Conservation (phyloP, 2,888 invertebrate species). For the Nomada ruficornis region DNA sequence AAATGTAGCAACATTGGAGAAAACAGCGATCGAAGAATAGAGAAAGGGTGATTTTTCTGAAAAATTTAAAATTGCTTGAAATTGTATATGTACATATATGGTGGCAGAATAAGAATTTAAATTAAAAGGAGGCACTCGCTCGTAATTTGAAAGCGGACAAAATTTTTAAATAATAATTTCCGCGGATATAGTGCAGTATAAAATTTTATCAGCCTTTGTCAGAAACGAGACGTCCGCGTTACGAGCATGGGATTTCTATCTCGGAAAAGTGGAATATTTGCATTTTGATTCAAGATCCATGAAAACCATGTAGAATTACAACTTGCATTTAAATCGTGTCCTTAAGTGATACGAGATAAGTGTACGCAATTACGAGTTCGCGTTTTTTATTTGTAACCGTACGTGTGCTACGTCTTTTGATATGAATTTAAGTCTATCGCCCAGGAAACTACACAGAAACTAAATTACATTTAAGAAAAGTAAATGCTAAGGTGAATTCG, state of each 20-base stretch:
- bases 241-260: not conserved
- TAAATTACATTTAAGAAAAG: not conserved
- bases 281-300: not conserved
- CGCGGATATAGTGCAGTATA: not conserved
- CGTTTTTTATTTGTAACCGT: too few relatives aligned
- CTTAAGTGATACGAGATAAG: too few relatives aligned
- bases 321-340: not conserved
- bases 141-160: not conserved
- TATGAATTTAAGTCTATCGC: too few relatives aligned
- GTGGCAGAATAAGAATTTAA: too few relatives aligned
- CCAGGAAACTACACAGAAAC: not conserved
- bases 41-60: not conserved
- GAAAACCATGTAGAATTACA: not conserved
- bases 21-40: not conserved
- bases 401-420: too few relatives aligned
- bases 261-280: not conserved
- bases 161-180: not conserved
- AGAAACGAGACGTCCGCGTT: not conserved
- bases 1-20: not conserved
- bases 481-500: too few relatives aligned
- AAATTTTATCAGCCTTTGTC: slow-evolving; percentile 6
- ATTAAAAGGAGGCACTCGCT: too few relatives aligned
- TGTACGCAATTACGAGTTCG: too few relatives aligned
- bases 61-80: not conserved
- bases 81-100: not conserved